Evolutionary conservation across 1,140 invertebrate genomes (phyloP).

Genomic region (Coptotermes formosanus): DNA sequence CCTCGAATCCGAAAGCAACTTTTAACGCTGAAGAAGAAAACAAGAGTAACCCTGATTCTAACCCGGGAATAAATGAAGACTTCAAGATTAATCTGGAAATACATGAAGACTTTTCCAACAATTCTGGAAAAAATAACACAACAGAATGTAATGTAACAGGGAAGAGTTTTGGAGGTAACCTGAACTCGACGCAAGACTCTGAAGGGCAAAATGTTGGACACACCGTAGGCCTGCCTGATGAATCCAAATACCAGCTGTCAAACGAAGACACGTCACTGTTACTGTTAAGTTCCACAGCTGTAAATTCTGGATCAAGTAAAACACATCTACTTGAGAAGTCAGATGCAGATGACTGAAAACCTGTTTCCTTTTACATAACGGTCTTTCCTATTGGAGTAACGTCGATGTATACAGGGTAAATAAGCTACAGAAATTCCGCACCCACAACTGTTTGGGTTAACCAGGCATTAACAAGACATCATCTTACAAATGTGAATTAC

Average conservation of each 20-base stretch:
- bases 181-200: background rate
- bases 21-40: background rate
- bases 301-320: background rate
- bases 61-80: background rate
- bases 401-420: conserved; percentile 11
- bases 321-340: background rate
- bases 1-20: background rate
- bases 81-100: background rate
- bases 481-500: background rate
- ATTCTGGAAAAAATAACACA: background rate
- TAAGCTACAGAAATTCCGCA: background rate
- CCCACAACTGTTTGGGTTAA: background rate
- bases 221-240: background rate
- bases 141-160: background rate
- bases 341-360: background rate
- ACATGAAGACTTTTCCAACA: background rate
- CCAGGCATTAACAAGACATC: background rate
- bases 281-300: background rate
- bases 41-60: background rate
- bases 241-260: background rate
- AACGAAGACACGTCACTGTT: background rate
- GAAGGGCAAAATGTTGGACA: background rate
- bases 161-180: background rate
- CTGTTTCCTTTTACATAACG: background rate
- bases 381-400: background rate